Base-by-base conservation (phyloP, 2,113 vertebrate genomes). In the Mesembrinibis cayennensis region DNA sequence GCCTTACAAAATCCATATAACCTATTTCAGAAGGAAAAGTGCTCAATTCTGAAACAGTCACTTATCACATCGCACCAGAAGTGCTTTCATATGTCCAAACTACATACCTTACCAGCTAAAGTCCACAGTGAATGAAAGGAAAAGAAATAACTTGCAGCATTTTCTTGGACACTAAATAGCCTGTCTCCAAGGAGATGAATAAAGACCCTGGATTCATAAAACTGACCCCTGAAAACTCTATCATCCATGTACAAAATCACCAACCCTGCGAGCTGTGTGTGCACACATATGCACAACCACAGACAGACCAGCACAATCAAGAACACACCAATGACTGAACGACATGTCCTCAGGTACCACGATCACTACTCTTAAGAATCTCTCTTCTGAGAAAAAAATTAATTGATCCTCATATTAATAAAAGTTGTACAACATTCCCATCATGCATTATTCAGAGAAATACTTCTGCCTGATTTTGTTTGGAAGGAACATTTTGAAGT, bases 31-130 rank as follows among this genome's bases (percentile, higher is more conserved):
- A 82, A 93, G 23, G 58, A 72, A 69, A 90, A 94, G 62, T 50
- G 76, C 29, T 80, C 70, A 69, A 13, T 93, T 86, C 70, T 85
- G 71, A 85, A 85, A 72, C 38, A 78, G 53, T 34, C 53, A 73
- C 76, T 90, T 92, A 93, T 62, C 79, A 81, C 67, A 77, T 65
- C 82, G 73, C 50, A 83, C 34, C 82, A 92, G 62, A 90, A 93
- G 42, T 30, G 45, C 71, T 92, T 94, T 92, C 63, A 13, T 74
- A 71, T 0, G 1, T 62, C n/a, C 72, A 78, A 19, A 21, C 45
- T 72, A 69, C 23, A 80, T 15, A 90, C 40, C 47, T 82, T 44
- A 67, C 19, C 56, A 85, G 76, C 34, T 77, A 44, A 85, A 82
- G 21, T 71, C 16, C 63, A 67, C 49, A 87, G 19, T 34, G 18